Base-by-base conservation (phyloP, 2,113 vertebrate species). In the Crotophaga sulcirostris region DNA sequence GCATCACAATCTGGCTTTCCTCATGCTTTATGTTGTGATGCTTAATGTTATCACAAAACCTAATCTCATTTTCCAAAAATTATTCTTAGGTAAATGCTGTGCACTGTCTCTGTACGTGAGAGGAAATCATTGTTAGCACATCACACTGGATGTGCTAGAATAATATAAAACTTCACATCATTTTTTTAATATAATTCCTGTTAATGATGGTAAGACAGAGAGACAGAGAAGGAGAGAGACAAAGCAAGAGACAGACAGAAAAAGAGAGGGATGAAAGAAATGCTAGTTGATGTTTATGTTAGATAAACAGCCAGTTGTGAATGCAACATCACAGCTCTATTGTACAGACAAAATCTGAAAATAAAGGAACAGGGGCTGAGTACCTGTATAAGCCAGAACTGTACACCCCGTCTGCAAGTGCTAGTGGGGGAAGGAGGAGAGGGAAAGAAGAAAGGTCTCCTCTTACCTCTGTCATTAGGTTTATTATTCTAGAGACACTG, bases 181-280 rank as follows among this genome's bases (percentile, higher is more conserved):
- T 16, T 10, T 7, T 24, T 72, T 72, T 56, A 33, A 60, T 47
- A 24, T 10, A 16, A 38, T 66, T 75, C 24, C 38, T 68, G 24
- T 45, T 54, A 68, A 60, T 44, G n/a, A 31, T 15, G 45, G 9
- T 47, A 26, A 36, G 18, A 28, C 9, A 25, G 11, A 75, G 11
- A 21, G 16, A 42, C 16, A 55, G n/a, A n/a, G n/a, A n/a, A n/a
- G n/a, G n/a, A n/a, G 8, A 60, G 47, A 69, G 10, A 40, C 4
- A 54, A 44, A 69, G 17, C 7, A 36, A 42, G 16, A 88, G 58
- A 24, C 0, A 2, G 40, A 16, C 16, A 58, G 29, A 36, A 51
- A 76, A 47, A 0, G 1, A 4, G n/a, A n/a, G n/a, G n/a, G n/a
- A n/a, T n/a, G n/a, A n/a, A 4, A 20, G 29, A 60, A 16, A 7